These are phyloP conservation scores for Vipera ursinii DNA, from an alignment of 2,797 vertebrate species.

Conservation along the genomic window DNA sequence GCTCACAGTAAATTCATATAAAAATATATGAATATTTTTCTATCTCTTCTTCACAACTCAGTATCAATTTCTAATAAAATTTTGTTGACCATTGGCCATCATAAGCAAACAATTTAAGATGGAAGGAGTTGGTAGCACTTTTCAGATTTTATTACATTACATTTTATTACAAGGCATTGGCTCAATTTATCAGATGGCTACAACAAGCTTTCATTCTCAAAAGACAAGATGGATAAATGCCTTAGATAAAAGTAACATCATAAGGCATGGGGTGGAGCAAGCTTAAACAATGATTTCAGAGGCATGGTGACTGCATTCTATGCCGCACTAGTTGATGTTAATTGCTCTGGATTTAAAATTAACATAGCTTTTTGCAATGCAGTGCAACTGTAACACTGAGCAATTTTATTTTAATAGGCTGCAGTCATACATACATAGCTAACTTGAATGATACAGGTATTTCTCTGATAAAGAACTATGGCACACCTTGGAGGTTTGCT, in stretches of 20 bases:
- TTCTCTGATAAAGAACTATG: conserved; percentile 30
- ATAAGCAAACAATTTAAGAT: not conserved
- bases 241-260: conserved; percentile 20
- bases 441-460: conserved; percentile 43
- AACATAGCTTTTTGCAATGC: not conserved
- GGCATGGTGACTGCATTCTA: not conserved
- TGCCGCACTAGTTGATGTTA: not conserved
- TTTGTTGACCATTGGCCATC: not conserved
- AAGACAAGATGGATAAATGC: conserved; percentile 9
- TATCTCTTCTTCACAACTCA: not conserved
- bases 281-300: not conserved
- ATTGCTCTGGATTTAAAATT: not conserved
- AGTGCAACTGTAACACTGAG: conserved; percentile 23
- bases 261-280: not conserved
- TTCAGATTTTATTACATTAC: not conserved
- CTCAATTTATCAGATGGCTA: not conserved
- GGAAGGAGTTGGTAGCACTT: not conserved
- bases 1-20: not conserved
- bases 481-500: conserved; percentile 54
- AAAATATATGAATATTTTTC: not conserved
- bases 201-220: not conserved
- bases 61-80: not conserved
- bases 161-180: not conserved
- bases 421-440: conserved; percentile 13
- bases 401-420: conserved; percentile 34